phyloP scores from a whole-genome alignment of 2,888 invertebrate species.

The Pachydiplax longipennis region DNA sequence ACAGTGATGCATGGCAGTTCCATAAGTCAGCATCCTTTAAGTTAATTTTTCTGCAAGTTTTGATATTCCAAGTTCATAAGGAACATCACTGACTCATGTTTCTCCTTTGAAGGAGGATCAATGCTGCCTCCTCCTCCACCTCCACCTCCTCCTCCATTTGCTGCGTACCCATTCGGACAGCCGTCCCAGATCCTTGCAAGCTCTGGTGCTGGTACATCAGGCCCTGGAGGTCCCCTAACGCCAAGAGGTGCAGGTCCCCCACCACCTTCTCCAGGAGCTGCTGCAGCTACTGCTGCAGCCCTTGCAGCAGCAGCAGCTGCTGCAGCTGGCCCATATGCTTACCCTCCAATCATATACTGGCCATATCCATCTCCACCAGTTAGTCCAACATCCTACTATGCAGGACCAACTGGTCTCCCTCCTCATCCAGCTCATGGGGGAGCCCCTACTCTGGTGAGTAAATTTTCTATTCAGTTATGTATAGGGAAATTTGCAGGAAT shows the following conservation, averaged over 20 bases:
- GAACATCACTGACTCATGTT: neutral
- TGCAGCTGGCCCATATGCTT: constrained; percentile 16
- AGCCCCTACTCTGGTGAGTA: constrained; percentile 54
- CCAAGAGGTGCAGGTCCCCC: constrained; percentile 63
- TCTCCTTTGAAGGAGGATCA: constrained; percentile 52
- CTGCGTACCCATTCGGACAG: constrained; percentile 33
- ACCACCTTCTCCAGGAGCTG: constrained; percentile 65
- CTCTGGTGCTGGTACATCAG: constrained; percentile 30
- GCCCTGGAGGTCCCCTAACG: constrained; percentile 56
- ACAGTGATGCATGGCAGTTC: neutral
- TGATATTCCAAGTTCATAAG: neutral
- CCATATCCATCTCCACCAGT: constrained; percentile 94
- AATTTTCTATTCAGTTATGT: constrained; percentile 51
- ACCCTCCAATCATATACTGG: constrained; percentile 79
- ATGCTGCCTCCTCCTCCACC: constrained; percentile 61
- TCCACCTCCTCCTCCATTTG: constrained; percentile 67
- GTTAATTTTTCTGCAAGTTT: neutral
- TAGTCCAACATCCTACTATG: constrained; percentile 87
- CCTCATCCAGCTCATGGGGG: constrained; percentile 48
- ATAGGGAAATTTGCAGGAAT: constrained; percentile 53
- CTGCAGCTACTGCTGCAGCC: constrained; percentile 55
- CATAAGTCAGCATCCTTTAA: neutral
- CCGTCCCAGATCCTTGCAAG: constrained; percentile 31
- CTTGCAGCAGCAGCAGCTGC: constrained; percentile 52
- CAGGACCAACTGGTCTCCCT: constrained; percentile 59